Base-by-base conservation (phyloP, 2,888 invertebrate species). In the Clitarchus hookeri region DNA sequence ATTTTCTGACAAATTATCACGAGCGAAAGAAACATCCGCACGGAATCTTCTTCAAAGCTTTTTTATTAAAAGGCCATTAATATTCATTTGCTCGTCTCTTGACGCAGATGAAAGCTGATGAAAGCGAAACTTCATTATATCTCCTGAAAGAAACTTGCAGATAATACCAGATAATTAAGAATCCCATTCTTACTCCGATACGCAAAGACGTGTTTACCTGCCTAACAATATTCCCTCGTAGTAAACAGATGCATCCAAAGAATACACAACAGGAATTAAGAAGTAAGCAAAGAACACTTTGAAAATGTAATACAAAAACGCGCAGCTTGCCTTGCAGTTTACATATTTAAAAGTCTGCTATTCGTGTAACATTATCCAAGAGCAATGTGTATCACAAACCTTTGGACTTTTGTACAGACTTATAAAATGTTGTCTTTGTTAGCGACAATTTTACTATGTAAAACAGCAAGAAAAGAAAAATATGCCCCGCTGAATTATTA, bases 101-200 rank as follows among this genome's bases (percentile, higher is more conserved):
- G 65, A 23, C 65, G 65, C 65, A 65, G 65, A n/a, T 11, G n/a
- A 19, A n/a, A n/a, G 65, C 65, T 65, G 65, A 65, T 23, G 65
- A 65, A 23, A 65, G 65, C 65, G 65, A 12, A 65, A 65, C 65
- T 65, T 65, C 16, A 65, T 65, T 23, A 6, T 65, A 65, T 8
- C 19, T 23, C n/a, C 19, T 23, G n/a, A 65, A 65, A 65, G 65
- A 23, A 65, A 65, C 65, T 23, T 23, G 65, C 65, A 9, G 65
- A 65, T 65, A 65, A 65, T 65, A 65, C 65, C 65, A n/a, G 65
- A 65, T 65, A 65, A 65, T 65, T 65, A 65, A 65, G 23, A 65
- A 65, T 65, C 16, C 65, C n/a, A 65, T 65, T 65, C 65, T 65
- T 65, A 8, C 65, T 23, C 65, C 6, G 65, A 65, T 23, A 65